A percentile compares a stretch with the other conserved stretches of the same genome.
These are phyloP conservation scores for Iselma pallidipennis DNA, from an alignment of 2,888 invertebrate species.

Conservation along the genomic window DNA sequence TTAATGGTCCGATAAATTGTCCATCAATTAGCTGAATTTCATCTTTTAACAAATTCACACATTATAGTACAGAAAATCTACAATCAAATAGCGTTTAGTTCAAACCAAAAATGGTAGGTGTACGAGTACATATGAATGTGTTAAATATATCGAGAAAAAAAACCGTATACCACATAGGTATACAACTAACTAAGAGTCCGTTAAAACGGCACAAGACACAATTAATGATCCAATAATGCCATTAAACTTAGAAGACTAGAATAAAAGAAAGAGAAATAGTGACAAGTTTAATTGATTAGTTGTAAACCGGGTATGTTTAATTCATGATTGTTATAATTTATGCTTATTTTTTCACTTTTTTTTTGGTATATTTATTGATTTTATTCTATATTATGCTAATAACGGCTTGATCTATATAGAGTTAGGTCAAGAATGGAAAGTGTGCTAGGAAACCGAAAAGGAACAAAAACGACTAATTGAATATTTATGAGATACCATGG, in stretches of 20 bases:
- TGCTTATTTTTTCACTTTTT: too few relatives aligned
- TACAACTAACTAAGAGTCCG: constrained; percentile 4
- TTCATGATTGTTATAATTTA: too few relatives aligned
- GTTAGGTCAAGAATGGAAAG: constrained; percentile 3
- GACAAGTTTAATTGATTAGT: background rate
- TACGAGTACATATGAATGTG: too few relatives aligned
- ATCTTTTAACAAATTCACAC: background rate
- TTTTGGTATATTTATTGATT: too few relatives aligned
- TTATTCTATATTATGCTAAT: background rate
- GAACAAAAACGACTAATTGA: constrained; percentile 1
- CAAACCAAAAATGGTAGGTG: background rate
- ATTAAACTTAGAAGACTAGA: constrained; percentile 1
- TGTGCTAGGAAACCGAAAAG: constrained; percentile 6
- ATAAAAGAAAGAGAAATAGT: background rate
- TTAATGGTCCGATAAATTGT: constrained; percentile 3
- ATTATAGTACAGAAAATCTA: background rate
- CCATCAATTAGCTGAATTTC: background rate
- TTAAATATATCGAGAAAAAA: background rate
- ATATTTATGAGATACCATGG: constrained; percentile 13
- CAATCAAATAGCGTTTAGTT: background rate
- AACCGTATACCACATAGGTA: background rate
- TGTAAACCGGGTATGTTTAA: too few relatives aligned
- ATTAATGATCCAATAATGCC: constrained; percentile 17
- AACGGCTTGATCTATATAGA: background rate
- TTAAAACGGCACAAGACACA: constrained; percentile 19